Conservation (phyloP, 1,140 invertebrate species). For the roundworm (Caenorhabditis elegans) region WBcel235 BX284606.5:6304501-6305000, state of each 20-base stretch:
- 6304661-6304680: conserved; percentile 61
- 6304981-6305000: conserved; percentile 45
- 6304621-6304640: conserved; percentile 23
- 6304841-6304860: conserved; percentile 49
- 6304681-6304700: conserved; percentile 31
- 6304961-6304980: conserved; percentile 57
- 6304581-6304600: conserved; percentile 45
- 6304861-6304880: conserved; percentile 46
- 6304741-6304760: conserved; percentile 60
- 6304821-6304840: conserved; percentile 38
- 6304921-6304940: conserved; percentile 57
- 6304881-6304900: conserved; percentile 55
- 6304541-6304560: conserved; percentile 58
- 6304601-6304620: conserved; percentile 51
- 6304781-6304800: conserved; percentile 64
- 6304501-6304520: conserved; percentile 60
- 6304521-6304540: conserved; percentile 64
- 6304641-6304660: conserved; percentile 49
- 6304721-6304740: conserved; percentile 31
- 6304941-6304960: conserved; percentile 56
- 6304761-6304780: conserved; percentile 59
- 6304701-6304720: conserved; percentile 3
- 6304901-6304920: conserved; percentile 63
- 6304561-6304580: conserved; percentile 52
- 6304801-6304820: conserved; percentile 36